Evolutionary conservation across 2,113 vertebrate species (phyloP).

Genomic region (Tamias sibiricus): DNA sequence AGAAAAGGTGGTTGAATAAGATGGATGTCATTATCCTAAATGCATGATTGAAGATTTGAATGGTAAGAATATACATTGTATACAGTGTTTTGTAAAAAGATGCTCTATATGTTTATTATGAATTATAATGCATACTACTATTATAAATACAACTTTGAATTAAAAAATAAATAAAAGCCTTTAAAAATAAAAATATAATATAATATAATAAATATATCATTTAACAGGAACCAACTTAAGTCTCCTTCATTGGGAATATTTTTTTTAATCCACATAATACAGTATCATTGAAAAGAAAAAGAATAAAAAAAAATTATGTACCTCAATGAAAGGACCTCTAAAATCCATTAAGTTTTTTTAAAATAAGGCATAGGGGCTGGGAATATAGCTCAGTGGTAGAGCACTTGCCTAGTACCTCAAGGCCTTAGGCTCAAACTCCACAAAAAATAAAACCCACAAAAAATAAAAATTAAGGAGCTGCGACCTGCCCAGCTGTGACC

Average conservation of each 20-base stretch:
- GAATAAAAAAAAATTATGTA: not conserved
- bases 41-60: too few species aligned
- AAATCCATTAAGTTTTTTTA: not conserved
- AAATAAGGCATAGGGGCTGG: not conserved
- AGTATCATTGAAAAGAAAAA: constrained; percentile 22
- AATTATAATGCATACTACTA: too few species aligned
- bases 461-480: not conserved
- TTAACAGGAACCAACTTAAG: not conserved
- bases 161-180: too few species aligned
- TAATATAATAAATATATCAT: too few species aligned
- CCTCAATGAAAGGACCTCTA: not conserved
- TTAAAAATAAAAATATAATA: too few species aligned
- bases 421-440: not conserved
- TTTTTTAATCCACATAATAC: not conserved
- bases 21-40: too few species aligned
- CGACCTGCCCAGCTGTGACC: too few species aligned
- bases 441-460: not conserved
- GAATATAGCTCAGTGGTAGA: not conserved
- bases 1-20: too few species aligned
- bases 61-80: too few species aligned
- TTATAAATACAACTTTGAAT: too few species aligned
- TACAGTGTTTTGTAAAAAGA: too few species aligned
- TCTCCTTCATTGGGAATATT: not conserved
- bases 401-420: not conserved
- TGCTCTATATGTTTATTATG: too few species aligned